Evolutionary conservation across 2,113 vertebrate genomes (phyloP), one percentile per base, ranked within the genome.

Genomic region (Panthera tigris): DNA sequence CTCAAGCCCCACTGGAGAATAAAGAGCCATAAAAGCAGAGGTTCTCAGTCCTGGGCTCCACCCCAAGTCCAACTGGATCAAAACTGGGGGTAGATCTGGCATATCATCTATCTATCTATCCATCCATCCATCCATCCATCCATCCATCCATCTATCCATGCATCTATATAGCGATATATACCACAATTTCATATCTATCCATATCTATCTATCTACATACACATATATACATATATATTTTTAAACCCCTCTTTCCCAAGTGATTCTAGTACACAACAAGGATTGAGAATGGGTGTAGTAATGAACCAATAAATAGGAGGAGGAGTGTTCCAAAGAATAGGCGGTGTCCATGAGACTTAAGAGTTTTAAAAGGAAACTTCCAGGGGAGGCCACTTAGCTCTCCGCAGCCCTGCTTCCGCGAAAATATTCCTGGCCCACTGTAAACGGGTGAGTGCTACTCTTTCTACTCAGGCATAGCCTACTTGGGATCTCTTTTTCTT

Each of bases 1-100:
- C 71, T 14, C 48, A 7, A 41, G 63, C 0, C 23, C 16, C 0
- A 0, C 23, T 1, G 29, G 45, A 57, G n/a, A 16, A 8, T 19
- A 61, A 25, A 29, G 68, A 86, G 29, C 5, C 33, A 33, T 4
- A 45, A 68, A 41, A 76, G 39, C 18, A 55, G 18, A 63, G n/a
- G 41, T 48, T 89, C 48, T 89, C 18, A n/a, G 39, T 8, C 48
- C 21, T 50, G 9, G n/a, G 48, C 31, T 79, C 39, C 25, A 69
- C 25, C 23, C 8, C 23, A 55, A 76, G 36, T 23, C 23, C 80
- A 79, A 57, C 1, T 73, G 61, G 66, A 68, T 73, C 71, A 23
- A 68, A 88, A 61, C 2, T 50, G 31, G 7, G 57, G 48, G n/a
- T 91, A 68, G 71, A 74, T 79, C 39, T 5, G 14, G 74, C 45